These are phyloP conservation scores for Gnathochromis pfefferi DNA, from an alignment of 2,113 vertebrate genomes.

Conservation along the genomic window DNA sequence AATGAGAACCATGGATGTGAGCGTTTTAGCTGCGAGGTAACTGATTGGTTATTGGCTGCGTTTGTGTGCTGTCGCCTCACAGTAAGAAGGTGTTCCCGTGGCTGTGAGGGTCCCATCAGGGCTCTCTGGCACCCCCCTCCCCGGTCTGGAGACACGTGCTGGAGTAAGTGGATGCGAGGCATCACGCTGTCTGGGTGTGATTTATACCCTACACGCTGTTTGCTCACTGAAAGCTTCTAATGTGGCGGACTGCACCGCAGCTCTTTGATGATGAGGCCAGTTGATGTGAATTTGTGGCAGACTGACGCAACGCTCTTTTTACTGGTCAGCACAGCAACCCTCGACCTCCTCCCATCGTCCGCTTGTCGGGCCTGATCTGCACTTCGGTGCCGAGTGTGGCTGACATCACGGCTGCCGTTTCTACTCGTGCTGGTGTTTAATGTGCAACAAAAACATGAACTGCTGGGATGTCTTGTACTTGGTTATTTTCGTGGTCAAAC, in stretches of 20 bases:
- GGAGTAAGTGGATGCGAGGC: not conserved
- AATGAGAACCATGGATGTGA: not conserved
- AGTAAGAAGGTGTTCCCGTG: not conserved
- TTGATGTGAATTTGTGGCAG: not conserved
- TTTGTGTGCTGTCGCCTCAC: not conserved
- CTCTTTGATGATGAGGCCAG: not conserved
- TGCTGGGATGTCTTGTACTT: accelerated
- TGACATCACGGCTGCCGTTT: not conserved
- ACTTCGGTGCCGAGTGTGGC: accelerated
- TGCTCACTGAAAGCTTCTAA: not conserved
- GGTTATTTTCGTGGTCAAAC: not conserved
- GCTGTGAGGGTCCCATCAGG: not conserved
- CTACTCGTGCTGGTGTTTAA: accelerated
- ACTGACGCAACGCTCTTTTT: not conserved
- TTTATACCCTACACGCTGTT: not conserved
- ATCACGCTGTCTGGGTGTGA: not conserved
- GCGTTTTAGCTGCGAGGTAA: not conserved
- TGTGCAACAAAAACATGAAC: not conserved
- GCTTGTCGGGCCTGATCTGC: accelerated
- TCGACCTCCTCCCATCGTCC: accelerated
- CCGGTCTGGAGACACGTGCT: not conserved
- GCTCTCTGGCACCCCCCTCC: not conserved
- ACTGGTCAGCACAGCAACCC: not conserved
- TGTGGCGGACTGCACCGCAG: accelerated
- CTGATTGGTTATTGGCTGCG: not conserved